Evolutionary conservation across 1,140 invertebrate genomes (phyloP).

Genomic region (Dendroctonus ponderosae): DNA sequence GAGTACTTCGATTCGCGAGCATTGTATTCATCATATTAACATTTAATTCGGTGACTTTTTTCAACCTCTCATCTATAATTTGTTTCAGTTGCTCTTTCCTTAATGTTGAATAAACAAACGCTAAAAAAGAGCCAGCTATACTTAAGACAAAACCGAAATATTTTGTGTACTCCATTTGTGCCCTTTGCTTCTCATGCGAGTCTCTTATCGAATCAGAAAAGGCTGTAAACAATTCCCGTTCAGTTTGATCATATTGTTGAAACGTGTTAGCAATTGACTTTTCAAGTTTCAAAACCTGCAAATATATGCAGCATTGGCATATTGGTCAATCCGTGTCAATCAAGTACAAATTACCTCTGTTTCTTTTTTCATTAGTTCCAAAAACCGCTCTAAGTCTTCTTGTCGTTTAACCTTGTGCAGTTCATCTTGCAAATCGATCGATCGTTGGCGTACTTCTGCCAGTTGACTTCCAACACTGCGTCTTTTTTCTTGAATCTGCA

Average conservation of each 20-base stretch:
- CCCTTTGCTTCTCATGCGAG: slow-evolving; percentile 69
- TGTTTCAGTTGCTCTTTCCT: slow-evolving; percentile 46
- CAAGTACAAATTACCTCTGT: slow-evolving; percentile 37
- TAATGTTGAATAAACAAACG: slow-evolving; percentile 45
- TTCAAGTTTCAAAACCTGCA: slow-evolving; percentile 43
- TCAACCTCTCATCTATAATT: slow-evolving; percentile 43
- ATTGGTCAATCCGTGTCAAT: background rate
- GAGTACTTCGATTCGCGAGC: too few species aligned
- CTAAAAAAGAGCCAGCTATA: slow-evolving; percentile 62
- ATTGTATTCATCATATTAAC: too few species aligned
- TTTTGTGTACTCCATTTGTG: slow-evolving; percentile 68
- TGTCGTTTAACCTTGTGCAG: slow-evolving; percentile 47
- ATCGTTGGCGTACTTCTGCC: slow-evolving; percentile 41
- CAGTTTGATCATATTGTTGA: slow-evolving; percentile 52
- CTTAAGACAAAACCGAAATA: slow-evolving; percentile 73
- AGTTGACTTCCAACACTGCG: slow-evolving; percentile 42
- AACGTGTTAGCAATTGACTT: slow-evolving; percentile 39
- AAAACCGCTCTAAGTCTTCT: slow-evolving; percentile 43
- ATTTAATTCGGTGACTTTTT: slow-evolving; percentile 1
- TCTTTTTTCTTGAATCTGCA: slow-evolving; percentile 45
- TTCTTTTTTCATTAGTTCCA: slow-evolving; percentile 47
- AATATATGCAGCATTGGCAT: slow-evolving; percentile 3
- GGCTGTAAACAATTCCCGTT: slow-evolving; percentile 63
- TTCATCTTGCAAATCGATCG: slow-evolving; percentile 46
- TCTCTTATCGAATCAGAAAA: slow-evolving; percentile 66